These are phyloP conservation scores for Cyprinodon variegatus DNA, from an alignment of 2,113 vertebrate species.

Conservation along the genomic window DNA sequence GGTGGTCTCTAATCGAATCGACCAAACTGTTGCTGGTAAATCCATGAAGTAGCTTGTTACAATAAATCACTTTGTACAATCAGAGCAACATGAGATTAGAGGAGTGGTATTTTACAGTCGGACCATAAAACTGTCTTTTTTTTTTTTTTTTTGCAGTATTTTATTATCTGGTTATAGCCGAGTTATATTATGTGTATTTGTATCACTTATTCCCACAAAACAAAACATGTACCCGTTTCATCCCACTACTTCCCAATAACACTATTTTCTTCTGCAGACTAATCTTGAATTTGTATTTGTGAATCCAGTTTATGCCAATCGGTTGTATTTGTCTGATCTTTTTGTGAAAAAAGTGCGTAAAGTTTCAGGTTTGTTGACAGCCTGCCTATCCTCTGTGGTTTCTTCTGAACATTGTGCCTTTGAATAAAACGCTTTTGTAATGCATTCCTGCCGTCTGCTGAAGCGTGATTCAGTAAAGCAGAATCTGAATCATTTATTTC, in stretches of 20 bases:
- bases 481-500: not conserved
- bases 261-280: not conserved
- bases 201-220: not conserved
- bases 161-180: not conserved
- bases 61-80: not conserved
- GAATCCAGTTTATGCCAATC: not conserved
- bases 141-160: slow-evolving; percentile 15
- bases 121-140: not conserved
- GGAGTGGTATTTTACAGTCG: not conserved
- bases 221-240: not conserved
- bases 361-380: slow-evolving; percentile 33
- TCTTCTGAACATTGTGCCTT: slow-evolving; percentile 64
- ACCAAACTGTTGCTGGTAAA: slow-evolving; percentile 37
- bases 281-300: not conserved
- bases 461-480: not conserved
- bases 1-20: not conserved
- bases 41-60: slow-evolving; percentile 1
- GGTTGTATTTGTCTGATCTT: slow-evolving; percentile 33
- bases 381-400: slow-evolving; percentile 5
- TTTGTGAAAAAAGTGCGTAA: not conserved
- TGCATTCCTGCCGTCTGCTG: not conserved
- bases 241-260: slow-evolving; percentile 8
- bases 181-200: not conserved
- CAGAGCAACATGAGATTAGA: not conserved
- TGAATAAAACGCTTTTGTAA: slow-evolving; percentile 61